phyloP scores from a whole-genome alignment of 2,888 invertebrate species.

The Dicyrtomina minuta region DNA sequence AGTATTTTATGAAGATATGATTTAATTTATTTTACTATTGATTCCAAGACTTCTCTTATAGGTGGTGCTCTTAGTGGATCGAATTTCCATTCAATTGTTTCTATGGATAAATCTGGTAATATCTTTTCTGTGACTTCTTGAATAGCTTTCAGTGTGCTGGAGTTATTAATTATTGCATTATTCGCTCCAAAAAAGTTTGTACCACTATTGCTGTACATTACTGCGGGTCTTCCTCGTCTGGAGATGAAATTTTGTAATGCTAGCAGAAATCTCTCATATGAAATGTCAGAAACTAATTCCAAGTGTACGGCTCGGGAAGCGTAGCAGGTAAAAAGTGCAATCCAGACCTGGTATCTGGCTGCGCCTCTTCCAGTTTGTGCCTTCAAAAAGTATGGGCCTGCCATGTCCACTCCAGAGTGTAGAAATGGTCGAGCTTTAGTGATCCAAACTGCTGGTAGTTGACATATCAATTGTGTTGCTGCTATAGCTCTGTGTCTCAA shows the following conservation, averaged over 20 bases:
- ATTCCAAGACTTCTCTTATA: conserved; percentile 46
- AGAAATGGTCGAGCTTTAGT: no score
- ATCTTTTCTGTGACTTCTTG: not conserved
- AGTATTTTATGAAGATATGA: conserved; percentile 37
- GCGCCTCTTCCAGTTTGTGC: conserved; percentile 12
- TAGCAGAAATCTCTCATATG: conserved; percentile 36
- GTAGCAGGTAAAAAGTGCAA: conserved; percentile 38
- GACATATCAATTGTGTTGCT: no score
- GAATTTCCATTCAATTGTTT: conserved; percentile 48
- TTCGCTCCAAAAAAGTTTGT: conserved; percentile 40
- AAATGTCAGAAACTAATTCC: conserved; percentile 33
- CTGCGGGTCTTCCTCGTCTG: conserved; percentile 33
- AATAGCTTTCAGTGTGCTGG: not conserved
- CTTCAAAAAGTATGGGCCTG: not conserved
- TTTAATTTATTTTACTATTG: conserved; percentile 41
- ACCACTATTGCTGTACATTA: conserved; percentile 42
- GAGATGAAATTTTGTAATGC: conserved; percentile 39
- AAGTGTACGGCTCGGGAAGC: conserved; percentile 36
- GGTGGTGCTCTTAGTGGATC: conserved; percentile 41
- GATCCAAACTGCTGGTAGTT: no score
- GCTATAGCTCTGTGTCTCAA: no score
- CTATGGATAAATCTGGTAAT: conserved; percentile 12
- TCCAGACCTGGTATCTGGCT: conserved; percentile 24
- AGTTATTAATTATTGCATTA: conserved; percentile 11
- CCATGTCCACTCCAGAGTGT: no score